Base-by-base conservation (phyloP, 1,140 invertebrate genomes). In the Battus philenor region DNA sequence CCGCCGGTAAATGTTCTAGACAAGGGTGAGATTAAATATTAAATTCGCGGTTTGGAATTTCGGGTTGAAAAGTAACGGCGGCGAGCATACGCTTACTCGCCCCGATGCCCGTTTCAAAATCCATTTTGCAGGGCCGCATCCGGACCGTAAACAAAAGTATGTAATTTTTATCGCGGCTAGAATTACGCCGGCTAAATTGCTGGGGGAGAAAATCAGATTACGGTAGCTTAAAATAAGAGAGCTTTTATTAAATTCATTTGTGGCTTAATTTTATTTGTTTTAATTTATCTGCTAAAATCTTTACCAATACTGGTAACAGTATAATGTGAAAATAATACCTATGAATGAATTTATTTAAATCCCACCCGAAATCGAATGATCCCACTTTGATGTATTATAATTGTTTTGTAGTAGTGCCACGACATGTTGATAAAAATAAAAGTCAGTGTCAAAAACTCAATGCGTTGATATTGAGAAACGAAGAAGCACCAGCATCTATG, bases 11-110 rank as follows among this genome's bases (percentile, higher is more conserved):
- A 84, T 77, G 69, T 63, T 77, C 72, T 81, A 84, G 78, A 80
- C 77, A 81, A 82, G 78, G 77, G 77, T 80, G 62, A 61, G 67
- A 75, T 84, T 84, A 82, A 84, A 84, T 84, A 84, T 84, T 84
- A 81, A 84, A 82, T 76, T 73, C 69, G 70, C 66, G 73, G 68
- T 77, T 69, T 74, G 77, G 72, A 78, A 79, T 84, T 80, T 80
- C 58, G 69, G 74, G 60, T 27, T 27, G 24, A 8, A 27, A 27
- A 76, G 67, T 68, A 67, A 68, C 47, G 57, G 58, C 50, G 47
- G 45, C 50, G 54, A 44, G 61, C 60, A 68, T 67, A 59, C 59
- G 58, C 63, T 51, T 44, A 60, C 47, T 52, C 47, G 49, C 52
- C 38, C 27, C 34, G 34, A 56, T 51, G 29, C 36, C 36, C 44